Evolutionary conservation across 2,888 invertebrate species (phyloP).

Genomic region (Amitus sp.): DNA sequence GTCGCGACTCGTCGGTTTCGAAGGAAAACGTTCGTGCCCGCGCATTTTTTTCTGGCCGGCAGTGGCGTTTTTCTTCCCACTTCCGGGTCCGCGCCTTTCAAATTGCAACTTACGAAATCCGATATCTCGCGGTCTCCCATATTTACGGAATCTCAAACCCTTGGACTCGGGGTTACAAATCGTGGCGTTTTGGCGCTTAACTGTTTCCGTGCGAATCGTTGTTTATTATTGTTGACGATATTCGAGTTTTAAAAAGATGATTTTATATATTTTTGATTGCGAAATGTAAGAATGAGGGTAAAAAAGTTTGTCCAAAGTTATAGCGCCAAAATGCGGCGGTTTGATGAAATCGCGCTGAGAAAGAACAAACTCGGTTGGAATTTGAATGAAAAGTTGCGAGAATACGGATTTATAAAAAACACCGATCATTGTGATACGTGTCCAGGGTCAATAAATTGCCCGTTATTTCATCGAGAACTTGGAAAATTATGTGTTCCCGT

Average conservation of each 20-base stretch:
- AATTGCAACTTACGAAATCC: too few species aligned
- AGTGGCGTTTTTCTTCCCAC: too few species aligned
- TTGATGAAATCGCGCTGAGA: slow-evolving; percentile 1
- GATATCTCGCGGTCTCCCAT: too few species aligned
- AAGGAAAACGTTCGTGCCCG: background rate
- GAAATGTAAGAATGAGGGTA: background rate
- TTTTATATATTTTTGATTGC: slow-evolving; percentile 4
- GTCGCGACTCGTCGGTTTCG: too few species aligned
- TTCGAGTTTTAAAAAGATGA: slow-evolving; percentile 1
- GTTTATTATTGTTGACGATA: slow-evolving; percentile 3
- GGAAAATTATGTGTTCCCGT: slow-evolving; percentile 35
- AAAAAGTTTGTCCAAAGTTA: background rate
- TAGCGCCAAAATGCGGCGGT: background rate
- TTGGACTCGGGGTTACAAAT: too few species aligned
- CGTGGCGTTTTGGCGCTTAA: slow-evolving; percentile 1
- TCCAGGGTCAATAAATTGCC: slow-evolving; percentile 43
- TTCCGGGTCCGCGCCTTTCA: too few species aligned
- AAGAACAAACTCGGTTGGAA: slow-evolving; percentile 21
- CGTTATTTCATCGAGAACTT: slow-evolving; percentile 35
- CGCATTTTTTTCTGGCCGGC: background rate
- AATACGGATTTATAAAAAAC: slow-evolving; percentile 41
- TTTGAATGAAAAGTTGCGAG: slow-evolving; percentile 38
- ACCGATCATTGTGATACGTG: slow-evolving; percentile 41
- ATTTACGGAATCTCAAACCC: too few species aligned
- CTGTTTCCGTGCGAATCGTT: slow-evolving; percentile 2